Evolutionary conservation across 1,140 invertebrate species (phyloP).

Genomic region (Drosophila orosa): DNA sequence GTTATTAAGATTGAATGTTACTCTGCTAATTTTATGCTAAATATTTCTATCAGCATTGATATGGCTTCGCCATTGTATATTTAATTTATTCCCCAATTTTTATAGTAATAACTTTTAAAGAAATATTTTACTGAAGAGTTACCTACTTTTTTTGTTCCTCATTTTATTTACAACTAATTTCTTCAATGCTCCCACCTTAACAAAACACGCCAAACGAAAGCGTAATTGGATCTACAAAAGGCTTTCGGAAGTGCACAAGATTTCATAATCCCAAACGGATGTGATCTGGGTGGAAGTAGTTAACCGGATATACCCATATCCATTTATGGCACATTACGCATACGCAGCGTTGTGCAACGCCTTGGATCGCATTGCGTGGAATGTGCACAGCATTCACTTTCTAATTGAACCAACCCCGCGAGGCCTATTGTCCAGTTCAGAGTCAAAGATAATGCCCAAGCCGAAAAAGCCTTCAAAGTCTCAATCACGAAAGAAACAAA

Average conservation of each 20-base stretch:
- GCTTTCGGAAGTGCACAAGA: constrained; percentile 40
- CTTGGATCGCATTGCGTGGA: constrained; percentile 49
- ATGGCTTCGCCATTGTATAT: too few relatives aligned
- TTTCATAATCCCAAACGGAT: constrained; percentile 37
- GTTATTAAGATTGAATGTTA: too few relatives aligned
- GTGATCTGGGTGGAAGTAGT: constrained; percentile 12
- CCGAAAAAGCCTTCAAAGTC: constrained; percentile 37
- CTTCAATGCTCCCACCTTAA: too few relatives aligned
- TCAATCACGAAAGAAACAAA: constrained; percentile 51
- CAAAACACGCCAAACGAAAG: background rate
- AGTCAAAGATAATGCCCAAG: constrained; percentile 21
- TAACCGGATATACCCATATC: constrained; percentile 41
- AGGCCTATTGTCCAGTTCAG: constrained; percentile 49
- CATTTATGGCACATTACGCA: constrained; percentile 53
- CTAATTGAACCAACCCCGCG: constrained; percentile 31
- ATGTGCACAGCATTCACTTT: constrained; percentile 48
- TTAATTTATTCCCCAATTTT: background rate
- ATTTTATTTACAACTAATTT: background rate
- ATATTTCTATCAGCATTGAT: too few relatives aligned
- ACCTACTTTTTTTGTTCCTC: background rate
- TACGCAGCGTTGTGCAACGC: constrained; percentile 64
- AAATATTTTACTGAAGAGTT: background rate
- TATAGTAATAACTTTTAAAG: too few relatives aligned
- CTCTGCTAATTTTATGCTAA: too few relatives aligned
- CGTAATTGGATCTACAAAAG: constrained; percentile 34